Evolutionary conservation across 2,888 invertebrate species (phyloP), one percentile per base, ranked within the genome.

Genomic region (Chloroclystis v-ata): DNA sequence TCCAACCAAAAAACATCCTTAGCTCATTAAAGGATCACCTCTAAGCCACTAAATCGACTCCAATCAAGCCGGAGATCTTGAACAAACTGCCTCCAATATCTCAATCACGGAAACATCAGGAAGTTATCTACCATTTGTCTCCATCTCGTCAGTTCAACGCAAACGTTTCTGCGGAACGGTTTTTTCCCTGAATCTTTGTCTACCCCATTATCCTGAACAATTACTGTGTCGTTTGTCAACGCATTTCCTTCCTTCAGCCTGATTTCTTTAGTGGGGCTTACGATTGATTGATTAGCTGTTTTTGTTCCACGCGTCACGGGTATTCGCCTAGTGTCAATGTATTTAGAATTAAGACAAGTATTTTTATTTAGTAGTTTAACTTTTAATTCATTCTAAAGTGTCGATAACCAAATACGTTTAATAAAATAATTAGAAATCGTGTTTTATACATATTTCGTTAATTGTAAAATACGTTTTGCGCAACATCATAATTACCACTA

Each of bases 201-300:
- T 72, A 65, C 67, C 65, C 62, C 67, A 72, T 65, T 72, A 76
- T 72, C 68, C 65, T 60, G 63, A 69, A 72, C 85, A 84, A 85
- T 86, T 83, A 85, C 80, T 71, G 73, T 61, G 70, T 71, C 82
- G 82, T 86, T 85, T 85, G 85, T 86, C 86, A 82, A 79, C 58
- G 69, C 56, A 64, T 65, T 67, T 56, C 53, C 54, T 65, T 73
- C 69, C 60, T 67, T 61, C 67, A 64, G 66, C 72, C 73, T 75
- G 81, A 80, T 82, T 80, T 76, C 77, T 76, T 78, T 74, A 75
- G 74, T 64, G 63, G 68, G 69, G 67, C 62, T 75, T 67, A 67
- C 56, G 63, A 69, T 72, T 78, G 82, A 86, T 85, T 79, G 83
- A 84, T 84, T 78, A 69, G 73, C 65, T 64, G 66, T 69, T 75